Base-by-base conservation (phyloP, 2,797 vertebrate genomes). In the Eospalax fontanierii region DNA sequence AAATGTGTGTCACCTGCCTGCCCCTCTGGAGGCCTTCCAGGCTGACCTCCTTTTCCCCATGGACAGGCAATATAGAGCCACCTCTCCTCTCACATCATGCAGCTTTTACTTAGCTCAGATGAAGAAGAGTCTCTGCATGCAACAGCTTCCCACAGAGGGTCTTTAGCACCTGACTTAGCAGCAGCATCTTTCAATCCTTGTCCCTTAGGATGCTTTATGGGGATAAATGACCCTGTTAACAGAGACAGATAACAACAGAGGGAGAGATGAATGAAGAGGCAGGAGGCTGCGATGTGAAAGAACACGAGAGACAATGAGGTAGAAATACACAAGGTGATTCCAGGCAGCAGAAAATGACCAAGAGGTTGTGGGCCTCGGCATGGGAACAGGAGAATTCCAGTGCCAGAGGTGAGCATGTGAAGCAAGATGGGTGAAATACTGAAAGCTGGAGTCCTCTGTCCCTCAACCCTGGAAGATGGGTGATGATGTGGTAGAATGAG, bases 161-260 rank as follows among this genome's bases (percentile, higher is more conserved):
- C 76, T 89, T 93, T 84, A 86, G 86, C 33, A 87, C 28, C 61
- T 38, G 74, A 87, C 43, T 76, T 76, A 71, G 68, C 46, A 63
- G 46, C 54, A 61, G 21, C 73, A 89, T 85, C 88, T 59, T 82
- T 89, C 86, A 80, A 70, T 71, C 66, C 66, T 76, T 83, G 35
- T 94, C 92, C 91, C 65, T 96, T 82, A 35, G 85, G 57, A 84
- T 90, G 46, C 40, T 94, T 94, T 87, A 87, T 82, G 57, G 80
- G 93, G 22, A 92, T 84, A 95, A 93, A 94, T 80, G 88, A 87
- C 33, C 75, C 85, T 66, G 40, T 88, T 96, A 95, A 94, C 65
- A 83, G 90, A 93, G 91, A 96, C 87, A 96, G 88, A 94, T 82
- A 90, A 88, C 65, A 96, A 50, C 38, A 75, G 74, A 84, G 61